Percentiles rank a stretch among this genome's conserved stretches.
phyloP scores from a whole-genome alignment of 2,888 invertebrate genomes.

The Stomorhina lunata region DNA sequence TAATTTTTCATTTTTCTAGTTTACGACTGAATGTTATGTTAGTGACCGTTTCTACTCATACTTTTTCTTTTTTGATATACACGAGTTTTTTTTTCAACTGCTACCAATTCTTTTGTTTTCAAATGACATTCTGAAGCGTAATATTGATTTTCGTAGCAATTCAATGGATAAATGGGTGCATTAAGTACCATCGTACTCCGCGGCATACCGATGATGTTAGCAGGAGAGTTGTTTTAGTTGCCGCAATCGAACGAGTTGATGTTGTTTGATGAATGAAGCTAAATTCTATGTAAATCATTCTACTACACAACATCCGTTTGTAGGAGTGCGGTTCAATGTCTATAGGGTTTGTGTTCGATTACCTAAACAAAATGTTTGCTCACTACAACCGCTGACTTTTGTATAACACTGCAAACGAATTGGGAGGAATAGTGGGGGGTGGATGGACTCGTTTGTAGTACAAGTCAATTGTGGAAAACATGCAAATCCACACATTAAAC shows the following conservation, averaged over 20 bases:
- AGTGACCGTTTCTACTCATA: background rate
- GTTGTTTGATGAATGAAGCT: slow-evolving; percentile 38
- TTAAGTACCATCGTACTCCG: background rate
- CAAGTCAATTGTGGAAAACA: slow-evolving; percentile 21
- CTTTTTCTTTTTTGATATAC: background rate
- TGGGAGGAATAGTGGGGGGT: background rate
- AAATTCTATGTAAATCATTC: background rate
- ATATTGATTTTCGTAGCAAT: slow-evolving; percentile 58
- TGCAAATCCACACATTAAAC: slow-evolving; percentile 25
- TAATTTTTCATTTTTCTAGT: slow-evolving; percentile 46
- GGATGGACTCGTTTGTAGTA: background rate
- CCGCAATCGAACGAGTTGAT: background rate
- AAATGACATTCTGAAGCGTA: slow-evolving; percentile 28
- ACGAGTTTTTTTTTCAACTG: background rate
- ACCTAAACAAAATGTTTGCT: slow-evolving; percentile 46
- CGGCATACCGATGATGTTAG: background rate
- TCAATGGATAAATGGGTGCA: slow-evolving; percentile 2
- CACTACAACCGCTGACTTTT: slow-evolving; percentile 20
- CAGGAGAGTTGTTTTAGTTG: slow-evolving; percentile 11
- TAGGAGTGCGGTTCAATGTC: slow-evolving; percentile 27
- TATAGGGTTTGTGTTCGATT: slow-evolving; percentile 6
- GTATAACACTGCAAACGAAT: background rate
- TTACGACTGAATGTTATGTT: background rate
- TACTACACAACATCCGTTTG: no score
- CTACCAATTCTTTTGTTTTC: slow-evolving; percentile 4